Evolutionary conservation across 2,888 invertebrate genomes (phyloP), one percentile per base, ranked within the genome.

Genomic region (Galeopsomyia nigrocyanea): DNA sequence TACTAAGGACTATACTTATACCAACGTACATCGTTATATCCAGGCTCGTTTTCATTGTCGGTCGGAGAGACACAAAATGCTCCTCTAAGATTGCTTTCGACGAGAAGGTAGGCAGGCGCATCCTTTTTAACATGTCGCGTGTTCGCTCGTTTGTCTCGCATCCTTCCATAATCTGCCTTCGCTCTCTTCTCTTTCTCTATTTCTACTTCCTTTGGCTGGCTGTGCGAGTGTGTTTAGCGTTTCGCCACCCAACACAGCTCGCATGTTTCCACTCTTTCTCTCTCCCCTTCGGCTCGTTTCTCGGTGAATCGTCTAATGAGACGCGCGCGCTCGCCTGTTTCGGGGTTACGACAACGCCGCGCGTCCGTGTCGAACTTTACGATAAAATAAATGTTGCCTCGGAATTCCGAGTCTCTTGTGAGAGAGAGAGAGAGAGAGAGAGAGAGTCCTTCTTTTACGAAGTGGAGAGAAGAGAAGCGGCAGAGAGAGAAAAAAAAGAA

Each of bases 171-270:
- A 77, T 21, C 49, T 31, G n/a, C 49, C 61, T 16, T 46, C n/a
- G 9, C 61, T n/a, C 22, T 19, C 31, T 0, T 31, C 55, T 9
- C 51, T 14, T 56, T 55, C 26, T 39, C 67, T 65, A 60, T 57
- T 60, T 65, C 66, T 62, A 61, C 22, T 53, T 74, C 47, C 70
- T 74, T 71, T 71, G 70, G 64, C 69, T 31, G 31, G 3, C 10
- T 39, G 7, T 10, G 39, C 13, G 64, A 66, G 49, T 60, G 46
- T 67, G 63, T 70, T 71, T 75, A 69, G 71, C 74, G 68, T 75
- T 75, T 68, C 79, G 78, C 68, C 78, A 79, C 77, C 79, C 79
- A 76, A 73, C 74, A 73, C 74, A 66, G 78, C 73, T 75, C 60
- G 70, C 75, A 77, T 77, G 79, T 77, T 76, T 73, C 47, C 55